phyloP scores from a whole-genome alignment of 2,888 invertebrate species.

The Xestia ashworthii region DNA sequence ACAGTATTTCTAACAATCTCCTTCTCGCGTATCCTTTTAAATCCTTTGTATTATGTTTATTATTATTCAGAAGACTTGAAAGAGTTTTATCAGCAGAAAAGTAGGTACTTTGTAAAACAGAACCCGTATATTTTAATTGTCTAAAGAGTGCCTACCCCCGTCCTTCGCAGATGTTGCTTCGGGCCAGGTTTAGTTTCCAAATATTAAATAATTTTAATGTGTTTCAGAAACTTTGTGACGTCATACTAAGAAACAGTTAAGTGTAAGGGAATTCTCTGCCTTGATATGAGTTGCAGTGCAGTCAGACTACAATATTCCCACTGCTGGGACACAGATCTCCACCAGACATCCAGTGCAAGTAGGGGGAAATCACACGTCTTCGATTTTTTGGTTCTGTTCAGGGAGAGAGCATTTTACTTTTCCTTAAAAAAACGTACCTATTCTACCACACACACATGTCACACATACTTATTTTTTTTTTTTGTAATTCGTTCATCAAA shows the following conservation, averaged over 20 bases:
- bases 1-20: background rate
- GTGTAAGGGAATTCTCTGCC: background rate
- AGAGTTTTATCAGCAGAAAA: constrained; percentile 20
- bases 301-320: background rate
- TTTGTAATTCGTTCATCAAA: no score
- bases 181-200: constrained; percentile 1
- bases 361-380: background rate
- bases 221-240: background rate
- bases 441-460: no score
- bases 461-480: no score
- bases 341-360: background rate
- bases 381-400: background rate
- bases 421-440: no score
- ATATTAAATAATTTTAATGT: constrained; percentile 15
- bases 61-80: constrained; percentile 19
- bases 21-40: background rate
- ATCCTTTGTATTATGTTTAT: constrained; percentile 16
- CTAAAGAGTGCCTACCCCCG: constrained; percentile 29
- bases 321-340: background rate
- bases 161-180: constrained; percentile 31
- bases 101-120: constrained; percentile 14
- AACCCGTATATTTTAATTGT: constrained; percentile 9
- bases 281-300: background rate
- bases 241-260: background rate
- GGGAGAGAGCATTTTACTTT: no score